These are phyloP conservation scores for Nasua narica DNA, from an alignment of 2,797 vertebrate genomes.

Conservation along the genomic window DNA sequence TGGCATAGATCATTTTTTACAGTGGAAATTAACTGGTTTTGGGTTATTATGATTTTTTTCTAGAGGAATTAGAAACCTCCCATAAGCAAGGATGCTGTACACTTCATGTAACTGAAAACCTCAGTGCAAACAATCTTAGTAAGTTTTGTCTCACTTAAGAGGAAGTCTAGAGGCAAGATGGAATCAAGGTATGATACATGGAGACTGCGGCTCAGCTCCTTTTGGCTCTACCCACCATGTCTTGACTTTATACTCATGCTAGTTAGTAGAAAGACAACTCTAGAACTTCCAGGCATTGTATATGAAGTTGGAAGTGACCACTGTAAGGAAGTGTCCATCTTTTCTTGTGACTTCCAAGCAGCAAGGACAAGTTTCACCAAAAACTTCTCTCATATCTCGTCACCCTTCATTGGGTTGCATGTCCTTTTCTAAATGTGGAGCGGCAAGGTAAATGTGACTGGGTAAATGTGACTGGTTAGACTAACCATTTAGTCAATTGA, in stretches of 20 bases:
- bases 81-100: background rate
- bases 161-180: background rate
- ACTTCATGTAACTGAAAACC: background rate
- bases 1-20: background rate
- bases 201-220: background rate
- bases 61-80: background rate
- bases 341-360: background rate
- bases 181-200: background rate
- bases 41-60: background rate
- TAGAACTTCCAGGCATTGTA: background rate
- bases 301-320: background rate
- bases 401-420: background rate
- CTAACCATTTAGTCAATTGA: background rate
- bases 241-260: background rate
- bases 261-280: background rate
- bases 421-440: background rate
- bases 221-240: background rate
- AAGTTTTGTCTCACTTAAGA: background rate
- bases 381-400: background rate
- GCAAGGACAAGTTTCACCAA: background rate
- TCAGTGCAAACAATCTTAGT: background rate
- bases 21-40: background rate
- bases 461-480: background rate
- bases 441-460: background rate
- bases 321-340: background rate